Conservation (phyloP, 2,797 vertebrate species). For the Helicolenus hilgendorfi region DNA sequence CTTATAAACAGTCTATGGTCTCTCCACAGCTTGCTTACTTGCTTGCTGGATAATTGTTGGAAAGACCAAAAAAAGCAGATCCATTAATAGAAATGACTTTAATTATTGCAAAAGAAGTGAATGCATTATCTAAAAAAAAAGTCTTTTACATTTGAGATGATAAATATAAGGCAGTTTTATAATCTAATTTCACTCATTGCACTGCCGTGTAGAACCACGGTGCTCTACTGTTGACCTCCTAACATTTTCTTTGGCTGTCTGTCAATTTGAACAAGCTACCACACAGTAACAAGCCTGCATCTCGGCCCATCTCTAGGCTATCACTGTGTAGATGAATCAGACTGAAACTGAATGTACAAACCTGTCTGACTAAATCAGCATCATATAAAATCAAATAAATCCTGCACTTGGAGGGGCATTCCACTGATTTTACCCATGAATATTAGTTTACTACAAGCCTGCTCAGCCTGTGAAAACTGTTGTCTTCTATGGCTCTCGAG, state of each 20-base stretch:
- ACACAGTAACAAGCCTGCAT: background rate
- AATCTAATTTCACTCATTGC: background rate
- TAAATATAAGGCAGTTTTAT: background rate
- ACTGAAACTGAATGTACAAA: background rate
- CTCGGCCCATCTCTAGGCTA: background rate
- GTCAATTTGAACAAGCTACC: background rate
- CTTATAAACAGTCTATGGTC: too few species aligned
- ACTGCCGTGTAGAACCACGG: background rate
- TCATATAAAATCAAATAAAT: background rate
- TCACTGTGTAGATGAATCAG: slow-evolving; percentile 2
- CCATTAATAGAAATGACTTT: background rate
- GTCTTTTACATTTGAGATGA: background rate
- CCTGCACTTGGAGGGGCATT: background rate
- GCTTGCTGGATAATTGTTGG: background rate
- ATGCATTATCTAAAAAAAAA: background rate
- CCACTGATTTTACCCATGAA: background rate
- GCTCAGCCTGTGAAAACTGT: background rate
- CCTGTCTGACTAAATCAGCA: slow-evolving; percentile 1
- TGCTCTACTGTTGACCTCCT: background rate
- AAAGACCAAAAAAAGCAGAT: background rate
- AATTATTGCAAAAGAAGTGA: background rate
- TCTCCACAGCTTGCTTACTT: background rate
- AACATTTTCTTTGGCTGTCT: background rate
- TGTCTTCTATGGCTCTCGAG: background rate
- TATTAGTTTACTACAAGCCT: background rate